Percentiles rank a stretch among this genome's conserved stretches.
Conservation (phyloP, 2,888 invertebrate genomes). For the Luffia ferchaultella region DNA sequence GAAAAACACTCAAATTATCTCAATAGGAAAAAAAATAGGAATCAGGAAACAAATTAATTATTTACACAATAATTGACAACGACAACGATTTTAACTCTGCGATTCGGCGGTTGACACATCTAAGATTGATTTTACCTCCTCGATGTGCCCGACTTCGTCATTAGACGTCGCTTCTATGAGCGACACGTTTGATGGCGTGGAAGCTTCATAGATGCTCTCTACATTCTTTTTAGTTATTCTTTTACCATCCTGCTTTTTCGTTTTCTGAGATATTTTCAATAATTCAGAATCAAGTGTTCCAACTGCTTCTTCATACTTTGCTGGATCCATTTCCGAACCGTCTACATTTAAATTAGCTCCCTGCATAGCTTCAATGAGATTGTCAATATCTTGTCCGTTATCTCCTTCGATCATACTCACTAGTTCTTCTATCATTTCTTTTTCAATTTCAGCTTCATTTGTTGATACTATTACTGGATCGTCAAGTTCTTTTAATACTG, state of each 20-base stretch:
- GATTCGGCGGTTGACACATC: background rate
- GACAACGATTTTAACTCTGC: background rate
- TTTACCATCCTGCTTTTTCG: background rate
- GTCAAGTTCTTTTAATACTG: constrained; percentile 41
- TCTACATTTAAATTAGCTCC: background rate
- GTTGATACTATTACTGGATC: constrained; percentile 17
- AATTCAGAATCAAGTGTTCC: background rate
- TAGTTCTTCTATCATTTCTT: constrained; percentile 19
- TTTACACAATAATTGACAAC: background rate
- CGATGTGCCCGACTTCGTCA: constrained; percentile 5
- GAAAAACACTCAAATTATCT: background rate
- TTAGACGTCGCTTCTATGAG: background rate
- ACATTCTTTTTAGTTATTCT: background rate
- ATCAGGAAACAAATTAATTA: background rate
- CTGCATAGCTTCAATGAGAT: background rate
- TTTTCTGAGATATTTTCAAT: constrained; percentile 1
- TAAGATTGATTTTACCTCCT: constrained; percentile 6
- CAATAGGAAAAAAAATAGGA: background rate
- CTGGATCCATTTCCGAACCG: background rate
- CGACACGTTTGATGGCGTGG: background rate
- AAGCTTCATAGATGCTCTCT: background rate
- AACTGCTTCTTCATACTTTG: background rate
- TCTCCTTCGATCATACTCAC: constrained; percentile 14
- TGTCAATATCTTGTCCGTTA: constrained; percentile 6
- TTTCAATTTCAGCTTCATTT: constrained; percentile 31